These are phyloP conservation scores for Heliopora coerulea DNA, from an alignment of 92 coral and sea anemone species.

Conservation along the genomic window DNA sequence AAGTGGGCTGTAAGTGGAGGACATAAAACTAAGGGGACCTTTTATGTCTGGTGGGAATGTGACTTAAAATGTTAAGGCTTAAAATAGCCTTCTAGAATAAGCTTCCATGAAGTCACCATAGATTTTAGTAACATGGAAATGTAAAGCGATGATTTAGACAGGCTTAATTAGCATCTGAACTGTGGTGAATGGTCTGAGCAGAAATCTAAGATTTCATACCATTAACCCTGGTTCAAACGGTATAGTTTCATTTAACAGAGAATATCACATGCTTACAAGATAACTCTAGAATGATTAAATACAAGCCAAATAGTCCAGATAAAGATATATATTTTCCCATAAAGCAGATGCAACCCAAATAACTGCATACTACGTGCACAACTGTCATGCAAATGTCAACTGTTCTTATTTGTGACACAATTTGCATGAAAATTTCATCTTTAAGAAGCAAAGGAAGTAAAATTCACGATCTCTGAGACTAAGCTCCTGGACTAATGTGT, in stretches of 20 bases:
- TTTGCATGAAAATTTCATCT: not conserved
- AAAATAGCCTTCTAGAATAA: not conserved
- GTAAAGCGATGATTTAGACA: too few relatives aligned
- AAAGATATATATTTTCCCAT: too few relatives aligned
- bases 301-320: not conserved
- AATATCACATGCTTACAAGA: too few relatives aligned
- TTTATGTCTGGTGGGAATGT: not conserved
- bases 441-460: too few relatives aligned
- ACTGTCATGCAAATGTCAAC: not conserved
- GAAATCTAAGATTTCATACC: too few relatives aligned
- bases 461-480: constrained; percentile 55
- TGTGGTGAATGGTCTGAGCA: too few relatives aligned
- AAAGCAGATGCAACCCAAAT: too few relatives aligned
- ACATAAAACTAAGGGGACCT: not conserved
- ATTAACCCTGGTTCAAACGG: too few relatives aligned
- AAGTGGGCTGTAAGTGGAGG: too few relatives aligned
- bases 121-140: not conserved
- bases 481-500: constrained; percentile 55
- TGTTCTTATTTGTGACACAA: not conserved
- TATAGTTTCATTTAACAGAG: too few relatives aligned
- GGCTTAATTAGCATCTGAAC: too few relatives aligned
- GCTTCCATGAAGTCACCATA: too few relatives aligned
- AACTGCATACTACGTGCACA: not conserved
- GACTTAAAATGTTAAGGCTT: not conserved
- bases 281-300: not conserved